Evolutionary conservation across 2,888 invertebrate species (phyloP).

Genomic region (Anoplius nigerrimus): DNA sequence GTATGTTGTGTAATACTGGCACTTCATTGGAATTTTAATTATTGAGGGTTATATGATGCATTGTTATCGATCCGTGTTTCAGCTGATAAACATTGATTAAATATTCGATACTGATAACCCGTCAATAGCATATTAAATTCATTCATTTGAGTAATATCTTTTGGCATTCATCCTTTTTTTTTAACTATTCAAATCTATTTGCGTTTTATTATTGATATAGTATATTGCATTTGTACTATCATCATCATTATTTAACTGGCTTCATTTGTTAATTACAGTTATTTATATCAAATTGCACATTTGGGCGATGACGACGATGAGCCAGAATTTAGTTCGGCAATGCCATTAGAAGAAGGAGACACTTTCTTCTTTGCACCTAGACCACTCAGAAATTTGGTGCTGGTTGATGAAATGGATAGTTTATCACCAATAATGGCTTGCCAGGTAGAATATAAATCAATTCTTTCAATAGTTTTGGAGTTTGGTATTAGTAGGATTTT

Average conservation of each 20-base stretch:
- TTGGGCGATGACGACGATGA: slow-evolving; percentile 99
- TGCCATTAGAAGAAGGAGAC: slow-evolving; percentile 98
- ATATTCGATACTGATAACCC: not conserved
- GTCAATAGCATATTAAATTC: slow-evolving; percentile 5
- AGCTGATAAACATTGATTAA: too few species aligned
- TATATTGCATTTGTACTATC: not conserved
- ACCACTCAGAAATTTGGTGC: slow-evolving; percentile 92
- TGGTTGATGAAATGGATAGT: slow-evolving; percentile 98
- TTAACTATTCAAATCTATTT: slow-evolving; percentile 1
- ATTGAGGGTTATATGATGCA: not conserved
- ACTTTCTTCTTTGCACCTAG: slow-evolving; percentile 99
- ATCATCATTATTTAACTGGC: not conserved
- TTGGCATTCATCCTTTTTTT: too few species aligned
- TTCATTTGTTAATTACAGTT: slow-evolving; percentile 78
- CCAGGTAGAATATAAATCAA: slow-evolving; percentile 76
- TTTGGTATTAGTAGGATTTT: not conserved
- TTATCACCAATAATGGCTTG: slow-evolving; percentile 92
- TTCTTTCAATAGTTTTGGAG: not conserved
- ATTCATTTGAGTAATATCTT: too few species aligned
- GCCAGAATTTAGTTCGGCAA: slow-evolving; percentile 98
- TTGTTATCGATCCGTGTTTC: not conserved
- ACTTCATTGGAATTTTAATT: too few species aligned
- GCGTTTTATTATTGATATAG: not conserved
- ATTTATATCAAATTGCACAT: slow-evolving; percentile 99
- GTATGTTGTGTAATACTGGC: slow-evolving; percentile 74